A percentile compares a stretch with the other conserved stretches of the same genome.
Conservation (phyloP, 2,797 vertebrate genomes). For the Hephaestus fuliginosus region DNA sequence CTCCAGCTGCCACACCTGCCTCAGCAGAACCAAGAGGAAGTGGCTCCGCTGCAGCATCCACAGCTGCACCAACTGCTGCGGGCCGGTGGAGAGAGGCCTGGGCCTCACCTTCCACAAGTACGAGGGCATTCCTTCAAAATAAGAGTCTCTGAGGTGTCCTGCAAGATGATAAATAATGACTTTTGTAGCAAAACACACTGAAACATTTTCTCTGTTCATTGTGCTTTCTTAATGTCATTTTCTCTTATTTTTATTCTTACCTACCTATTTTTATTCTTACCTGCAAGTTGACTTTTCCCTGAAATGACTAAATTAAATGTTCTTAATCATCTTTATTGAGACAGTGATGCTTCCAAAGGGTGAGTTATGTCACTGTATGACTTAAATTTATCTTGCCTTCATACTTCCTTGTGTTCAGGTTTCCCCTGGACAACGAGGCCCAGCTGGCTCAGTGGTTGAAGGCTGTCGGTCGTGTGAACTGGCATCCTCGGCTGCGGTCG, state of each 20-base stretch:
- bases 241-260: too few relatives aligned
- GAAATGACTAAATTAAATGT: neutral
- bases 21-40: slow-evolving; percentile 70
- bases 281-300: neutral
- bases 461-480: slow-evolving; percentile 69
- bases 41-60: slow-evolving; percentile 75
- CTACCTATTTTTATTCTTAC: too few relatives aligned
- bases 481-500: slow-evolving; percentile 76
- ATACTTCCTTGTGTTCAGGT: slow-evolving; percentile 52
- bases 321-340: too few relatives aligned
- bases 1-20: slow-evolving; percentile 74
- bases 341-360: too few relatives aligned
- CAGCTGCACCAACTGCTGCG: slow-evolving; percentile 78
- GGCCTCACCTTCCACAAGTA: slow-evolving; percentile 81
- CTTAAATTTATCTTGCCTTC: neutral
- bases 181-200: neutral
- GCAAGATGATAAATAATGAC: neutral
- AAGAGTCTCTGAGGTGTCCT: neutral
- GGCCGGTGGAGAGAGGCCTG: slow-evolving; percentile 75
- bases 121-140: neutral
- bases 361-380: neutral
- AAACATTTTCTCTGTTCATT: neutral
- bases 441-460: slow-evolving; percentile 75
- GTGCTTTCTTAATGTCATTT: neutral
- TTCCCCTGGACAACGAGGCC: slow-evolving; percentile 67